Base-by-base conservation (phyloP, 2,113 vertebrate species). In the Proteles cristata region DNA sequence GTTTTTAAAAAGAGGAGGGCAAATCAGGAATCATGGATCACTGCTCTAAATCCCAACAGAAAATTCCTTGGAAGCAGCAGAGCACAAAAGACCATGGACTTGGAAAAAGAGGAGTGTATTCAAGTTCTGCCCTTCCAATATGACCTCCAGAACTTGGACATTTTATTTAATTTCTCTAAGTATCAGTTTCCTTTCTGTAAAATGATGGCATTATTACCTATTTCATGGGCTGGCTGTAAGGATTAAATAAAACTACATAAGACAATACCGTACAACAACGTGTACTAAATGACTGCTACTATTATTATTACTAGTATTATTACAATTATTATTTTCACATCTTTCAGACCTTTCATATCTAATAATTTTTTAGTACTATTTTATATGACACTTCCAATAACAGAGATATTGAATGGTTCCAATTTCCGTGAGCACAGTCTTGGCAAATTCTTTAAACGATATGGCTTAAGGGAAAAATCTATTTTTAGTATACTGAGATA, bases 291-390 rank as follows among this genome's bases (percentile, higher is more conserved):
- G 15, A n/a, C 11, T 35, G 26, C 23, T 65, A 23, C 39, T 50
- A 48, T 61, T 12, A 28, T 86, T 43, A n/a, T 63, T 55, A 77
- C 28, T 73, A 50, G 55, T 43, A 71, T 63, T 74, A 43, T 77
- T 81, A n/a, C 16, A 88, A 53, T 80, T 61, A 89, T 83, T 68
- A 93, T 81, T 95, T 93, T 81, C n/a, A 77, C n/a, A 74, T 92
- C 17, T 93, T 94, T 73, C 77, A 66, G 25, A 25, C 48, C 23
- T 77, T 63, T 84, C 17, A 17, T 12, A 69, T 35, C 43, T 66
- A 69, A 79, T 81, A 81, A 83, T 88, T 69, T 66, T 93, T 90
- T 68, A 82, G 66, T 69, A 48, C 23, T 89, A 7, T 93, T 95
- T 97, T 94, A 68, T 15, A 92, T 35, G 31, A 85, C 53, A 84